These are phyloP conservation scores for Acomys russatus DNA, from an alignment of 2,797 vertebrate species.

Conservation along the genomic window DNA sequence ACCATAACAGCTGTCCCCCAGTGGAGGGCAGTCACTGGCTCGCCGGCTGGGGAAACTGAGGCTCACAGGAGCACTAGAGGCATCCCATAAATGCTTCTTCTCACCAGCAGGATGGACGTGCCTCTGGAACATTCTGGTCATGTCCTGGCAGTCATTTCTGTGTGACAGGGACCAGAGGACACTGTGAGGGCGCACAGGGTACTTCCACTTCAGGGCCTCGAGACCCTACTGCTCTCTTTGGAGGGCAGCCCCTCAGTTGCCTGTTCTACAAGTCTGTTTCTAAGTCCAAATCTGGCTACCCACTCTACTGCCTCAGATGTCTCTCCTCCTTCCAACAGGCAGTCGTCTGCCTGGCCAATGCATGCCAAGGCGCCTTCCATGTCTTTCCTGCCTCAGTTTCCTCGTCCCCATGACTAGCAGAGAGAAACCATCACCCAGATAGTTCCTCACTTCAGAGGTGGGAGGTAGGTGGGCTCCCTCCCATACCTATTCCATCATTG, in stretches of 20 bases:
- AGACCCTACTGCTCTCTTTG: accelerated
- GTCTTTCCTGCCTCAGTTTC: constrained; percentile 7
- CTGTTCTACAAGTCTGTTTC: background rate
- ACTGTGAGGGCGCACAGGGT: accelerated
- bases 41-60: background rate
- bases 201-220: accelerated
- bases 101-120: no score
- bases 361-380: background rate
- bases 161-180: no score
- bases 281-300: accelerated
- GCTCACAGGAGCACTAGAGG: background rate
- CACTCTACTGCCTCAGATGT: no score
- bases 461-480: background rate
- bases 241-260: background rate
- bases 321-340: no score
- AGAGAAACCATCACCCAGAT: background rate
- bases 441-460: no score
- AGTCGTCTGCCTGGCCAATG: no score
- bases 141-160: background rate
- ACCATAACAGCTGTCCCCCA: accelerated
- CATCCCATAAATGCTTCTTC: background rate
- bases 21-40: accelerated
- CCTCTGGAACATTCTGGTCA: accelerated
- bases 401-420: background rate
- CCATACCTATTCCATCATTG: background rate